A percentile compares a stretch with the other conserved stretches of the same genome.
Conservation (phyloP, 2,113 vertebrate genomes). For the Hippocampus comes region DNA sequence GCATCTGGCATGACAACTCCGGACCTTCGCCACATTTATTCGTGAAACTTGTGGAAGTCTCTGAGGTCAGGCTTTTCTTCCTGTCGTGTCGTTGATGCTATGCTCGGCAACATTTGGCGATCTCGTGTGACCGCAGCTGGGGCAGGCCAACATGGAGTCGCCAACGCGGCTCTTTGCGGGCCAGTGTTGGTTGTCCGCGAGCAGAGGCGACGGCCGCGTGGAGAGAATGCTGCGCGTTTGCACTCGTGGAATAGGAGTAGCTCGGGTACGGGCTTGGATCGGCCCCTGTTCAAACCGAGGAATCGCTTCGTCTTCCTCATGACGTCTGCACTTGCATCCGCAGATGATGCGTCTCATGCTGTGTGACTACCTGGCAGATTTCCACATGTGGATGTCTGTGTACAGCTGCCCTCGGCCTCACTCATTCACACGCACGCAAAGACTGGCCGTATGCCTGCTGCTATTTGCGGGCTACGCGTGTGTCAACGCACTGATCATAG, state of each 20-base stretch:
- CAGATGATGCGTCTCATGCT: conserved; percentile 73
- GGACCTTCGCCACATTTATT: conserved; percentile 75
- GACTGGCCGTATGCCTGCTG: conserved; percentile 69
- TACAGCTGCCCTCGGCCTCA: conserved; percentile 65
- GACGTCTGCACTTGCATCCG: background rate
- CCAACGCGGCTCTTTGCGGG: conserved; percentile 70
- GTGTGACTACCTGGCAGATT: conserved; percentile 70
- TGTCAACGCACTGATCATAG: conserved; percentile 54
- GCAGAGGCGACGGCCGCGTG: conserved; percentile 68
- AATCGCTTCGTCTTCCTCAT: background rate
- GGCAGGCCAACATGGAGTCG: conserved; percentile 29
- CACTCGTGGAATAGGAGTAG: conserved; percentile 54
- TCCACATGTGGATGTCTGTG: conserved; percentile 75
- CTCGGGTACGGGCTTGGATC: conserved; percentile 58
- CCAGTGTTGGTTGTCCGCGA: conserved; percentile 77
- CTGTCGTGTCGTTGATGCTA: background rate
- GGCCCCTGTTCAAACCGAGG: background rate
- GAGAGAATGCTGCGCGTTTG: conserved; percentile 66
- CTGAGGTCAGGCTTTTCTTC: conserved; percentile 40
- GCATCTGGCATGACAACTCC: conserved; percentile 78
- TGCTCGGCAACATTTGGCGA: background rate
- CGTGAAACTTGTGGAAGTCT: conserved; percentile 72
- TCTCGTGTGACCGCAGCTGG: conserved; percentile 30
- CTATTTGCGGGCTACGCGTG: conserved; percentile 66
- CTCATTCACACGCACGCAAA: conserved; percentile 60